These are phyloP conservation scores for Odontocerum albicorne DNA, from an alignment of 2,888 invertebrate genomes.

Conservation along the genomic window DNA sequence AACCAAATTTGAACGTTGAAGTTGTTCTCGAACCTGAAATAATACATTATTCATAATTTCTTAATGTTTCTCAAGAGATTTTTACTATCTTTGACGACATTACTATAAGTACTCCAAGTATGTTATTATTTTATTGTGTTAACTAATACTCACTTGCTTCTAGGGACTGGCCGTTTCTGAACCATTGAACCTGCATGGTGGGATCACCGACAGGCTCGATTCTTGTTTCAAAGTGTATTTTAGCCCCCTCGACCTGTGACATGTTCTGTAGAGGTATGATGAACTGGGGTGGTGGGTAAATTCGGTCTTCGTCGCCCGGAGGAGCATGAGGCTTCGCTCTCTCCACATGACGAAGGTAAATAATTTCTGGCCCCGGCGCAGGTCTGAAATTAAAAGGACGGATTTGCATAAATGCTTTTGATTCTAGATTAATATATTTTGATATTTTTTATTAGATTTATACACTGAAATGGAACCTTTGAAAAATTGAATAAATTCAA, in stretches of 20 bases:
- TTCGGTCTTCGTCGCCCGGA: slow-evolving; percentile 81
- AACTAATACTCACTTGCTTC: slow-evolving; percentile 76
- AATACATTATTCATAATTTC: slow-evolving; percentile 8
- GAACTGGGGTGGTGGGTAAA: slow-evolving; percentile 90
- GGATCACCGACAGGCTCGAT: slow-evolving; percentile 97
- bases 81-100: neutral
- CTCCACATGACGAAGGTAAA: slow-evolving; percentile 90
- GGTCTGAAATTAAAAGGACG: slow-evolving; percentile 64
- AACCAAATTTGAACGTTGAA: slow-evolving; percentile 95
- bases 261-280: slow-evolving; percentile 84
- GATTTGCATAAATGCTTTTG: too few species aligned
- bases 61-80: neutral
- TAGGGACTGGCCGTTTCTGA: slow-evolving; percentile 86
- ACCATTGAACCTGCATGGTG: slow-evolving; percentile 96
- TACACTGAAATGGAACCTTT: too few species aligned
- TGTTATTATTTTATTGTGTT: neutral
- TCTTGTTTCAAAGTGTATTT: slow-evolving; percentile 96
- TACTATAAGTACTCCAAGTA: neutral
- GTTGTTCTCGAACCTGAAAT: slow-evolving; percentile 88
- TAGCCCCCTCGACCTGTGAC: slow-evolving; percentile 85
- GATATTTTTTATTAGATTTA: too few species aligned
- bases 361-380: slow-evolving; percentile 90
- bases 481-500: too few species aligned
- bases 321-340: slow-evolving; percentile 81
- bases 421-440: too few species aligned